These are phyloP conservation scores for Cyprinodon brontotheroides DNA, from an alignment of 2,113 vertebrate species.

Conservation along the genomic window DNA sequence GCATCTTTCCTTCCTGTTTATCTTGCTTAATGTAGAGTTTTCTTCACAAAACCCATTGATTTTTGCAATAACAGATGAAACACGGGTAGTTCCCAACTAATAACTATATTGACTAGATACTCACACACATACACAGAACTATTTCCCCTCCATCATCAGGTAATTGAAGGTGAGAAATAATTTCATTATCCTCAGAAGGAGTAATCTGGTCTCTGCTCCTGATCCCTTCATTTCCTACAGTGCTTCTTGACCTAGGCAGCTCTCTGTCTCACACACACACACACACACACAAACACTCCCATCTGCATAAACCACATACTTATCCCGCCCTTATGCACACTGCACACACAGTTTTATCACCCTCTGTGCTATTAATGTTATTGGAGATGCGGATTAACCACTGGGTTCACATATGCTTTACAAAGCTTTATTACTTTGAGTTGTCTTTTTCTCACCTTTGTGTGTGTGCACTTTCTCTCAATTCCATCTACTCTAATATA, in stretches of 20 bases:
- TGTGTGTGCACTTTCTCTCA: not conserved
- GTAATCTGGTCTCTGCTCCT: conserved; percentile 78
- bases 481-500: conserved; percentile 12
- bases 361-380: conserved; percentile 74
- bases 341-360: conserved; percentile 43
- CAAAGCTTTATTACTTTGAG: conserved; percentile 68
- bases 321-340: conserved; percentile 42
- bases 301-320: conserved; percentile 40
- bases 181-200: conserved; percentile 80
- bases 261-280: conserved; percentile 36
- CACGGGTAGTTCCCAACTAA: conserved; percentile 32
- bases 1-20: not conserved
- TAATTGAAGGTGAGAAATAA: conserved; percentile 85
- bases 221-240: conserved; percentile 83
- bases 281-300: conserved; percentile 37
- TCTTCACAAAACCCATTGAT: not conserved
- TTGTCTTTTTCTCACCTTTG: conserved; percentile 34
- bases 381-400: conserved; percentile 75
- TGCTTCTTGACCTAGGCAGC: conserved; percentile 71
- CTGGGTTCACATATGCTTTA: conserved; percentile 78
- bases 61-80: conserved; percentile 6
- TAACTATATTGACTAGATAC: conserved; percentile 36
- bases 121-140: conserved; percentile 14
- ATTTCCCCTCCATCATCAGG: conserved; percentile 74
- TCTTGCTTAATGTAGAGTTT: not conserved